Evolutionary conservation across 2,888 invertebrate species (phyloP), one percentile per base, ranked within the genome.

Genomic region (Molanna angustata): DNA sequence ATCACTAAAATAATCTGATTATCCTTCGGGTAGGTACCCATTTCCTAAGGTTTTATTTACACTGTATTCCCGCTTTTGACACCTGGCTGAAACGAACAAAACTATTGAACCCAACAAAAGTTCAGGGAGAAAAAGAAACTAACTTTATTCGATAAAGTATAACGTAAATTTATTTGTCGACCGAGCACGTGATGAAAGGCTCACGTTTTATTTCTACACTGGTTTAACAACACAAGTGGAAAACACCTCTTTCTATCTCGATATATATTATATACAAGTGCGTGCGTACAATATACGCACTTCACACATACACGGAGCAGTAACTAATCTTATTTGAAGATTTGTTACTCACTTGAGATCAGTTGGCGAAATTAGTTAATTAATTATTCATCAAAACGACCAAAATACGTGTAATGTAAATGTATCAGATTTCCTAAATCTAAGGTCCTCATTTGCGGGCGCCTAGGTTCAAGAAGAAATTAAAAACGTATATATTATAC

Each of bases 361-460:
- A 50, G 54, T 55, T 49, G 58, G 54, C 55, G 44, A 55, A 58
- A 58, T 58, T 58, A 58, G 58, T 49, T 58, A 55, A 58, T 58
- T 58, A 58, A 58, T 55, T 58, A 58, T 58, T 58, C 58, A 58
- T 55, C 52, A 55, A 54, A 58, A 58, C 58, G 55, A 52, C 54
- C 51, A 44, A 54, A 51, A 54, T 48, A 49, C 55, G 55, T 49
- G 58, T 54, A 54, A 52, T 51, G 54, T 22, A 49, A 51, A 43
- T 54, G 54, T 54, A 57, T 57, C 54, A 51, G 49, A 54, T 56
- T 56, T 49, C 54, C 52, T 54, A n/a, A n/a, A n/a, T n/a, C n/a
- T n/a, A n/a, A n/a, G n/a, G n/a, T n/a, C n/a, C n/a, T n/a, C n/a
- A n/a, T n/a, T n/a, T n/a, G n/a, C n/a, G n/a, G n/a, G n/a, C n/a